phyloP scores from a whole-genome alignment of 2,888 invertebrate genomes.

The Andrena haemorrhoa region DNA sequence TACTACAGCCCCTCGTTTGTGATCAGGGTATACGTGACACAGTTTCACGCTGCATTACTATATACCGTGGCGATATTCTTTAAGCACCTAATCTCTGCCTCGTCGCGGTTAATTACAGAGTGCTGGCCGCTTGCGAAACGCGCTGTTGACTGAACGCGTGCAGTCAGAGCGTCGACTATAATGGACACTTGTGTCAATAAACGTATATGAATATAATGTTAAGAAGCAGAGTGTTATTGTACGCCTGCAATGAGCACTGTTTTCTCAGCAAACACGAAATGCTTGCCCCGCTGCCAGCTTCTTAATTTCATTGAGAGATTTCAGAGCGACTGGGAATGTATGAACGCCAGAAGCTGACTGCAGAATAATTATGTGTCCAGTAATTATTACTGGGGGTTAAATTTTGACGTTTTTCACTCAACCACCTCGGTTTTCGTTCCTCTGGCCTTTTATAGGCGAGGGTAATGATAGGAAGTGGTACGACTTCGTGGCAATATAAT shows the following conservation, averaged over 20 bases:
- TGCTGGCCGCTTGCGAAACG: neutral
- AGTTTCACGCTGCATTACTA: too few relatives aligned
- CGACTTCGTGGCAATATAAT: neutral
- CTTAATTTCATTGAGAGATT: constrained; percentile 49
- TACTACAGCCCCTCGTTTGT: neutral
- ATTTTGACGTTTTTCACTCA: constrained; percentile 25
- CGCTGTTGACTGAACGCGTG: neutral
- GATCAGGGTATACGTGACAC: too few relatives aligned
- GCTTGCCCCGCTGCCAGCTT: neutral
- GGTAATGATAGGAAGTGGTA: neutral
- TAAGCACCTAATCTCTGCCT: neutral
- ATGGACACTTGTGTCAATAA: constrained; percentile 47
- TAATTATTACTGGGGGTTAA: constrained; percentile 22
- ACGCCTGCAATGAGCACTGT: constrained; percentile 18
- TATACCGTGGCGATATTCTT: too few relatives aligned
- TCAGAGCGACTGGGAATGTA: constrained; percentile 21
- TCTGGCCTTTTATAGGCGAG: neutral
- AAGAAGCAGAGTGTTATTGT: neutral
- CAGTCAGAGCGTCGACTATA: constrained; percentile 17
- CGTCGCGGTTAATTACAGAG: neutral
- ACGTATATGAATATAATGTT: constrained; percentile 34
- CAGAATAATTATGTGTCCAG: neutral
- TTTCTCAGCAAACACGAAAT: constrained; percentile 44
- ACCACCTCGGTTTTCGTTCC: neutral
- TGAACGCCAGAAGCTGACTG: constrained; percentile 6